Percentiles rank a stretch among this genome's conserved stretches.
These are phyloP conservation scores for Haplotaxodon microlepis DNA, from an alignment of 2,113 vertebrate genomes.

Conservation along the genomic window DNA sequence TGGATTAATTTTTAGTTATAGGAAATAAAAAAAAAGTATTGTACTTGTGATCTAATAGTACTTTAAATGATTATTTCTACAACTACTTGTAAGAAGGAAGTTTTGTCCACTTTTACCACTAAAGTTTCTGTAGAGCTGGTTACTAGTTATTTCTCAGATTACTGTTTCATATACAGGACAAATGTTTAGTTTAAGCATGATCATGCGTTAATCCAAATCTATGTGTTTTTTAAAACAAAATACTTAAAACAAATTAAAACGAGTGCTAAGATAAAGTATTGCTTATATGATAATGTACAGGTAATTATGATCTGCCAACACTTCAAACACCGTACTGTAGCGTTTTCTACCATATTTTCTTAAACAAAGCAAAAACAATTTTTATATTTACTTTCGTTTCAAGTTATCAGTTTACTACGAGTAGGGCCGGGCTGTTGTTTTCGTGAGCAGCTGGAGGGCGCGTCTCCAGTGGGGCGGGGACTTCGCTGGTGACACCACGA, in stretches of 20 bases:
- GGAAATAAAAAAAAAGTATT: not conserved
- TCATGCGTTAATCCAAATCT: no score
- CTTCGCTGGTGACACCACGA: not conserved
- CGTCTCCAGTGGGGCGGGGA: not conserved
- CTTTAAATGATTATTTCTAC: not conserved
- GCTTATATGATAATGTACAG: not conserved
- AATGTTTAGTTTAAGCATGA: not conserved
- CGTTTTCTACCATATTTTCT: not conserved
- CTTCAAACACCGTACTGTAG: not conserved
- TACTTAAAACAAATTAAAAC: not conserved
- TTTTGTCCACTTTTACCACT: not conserved
- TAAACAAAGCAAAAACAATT: not conserved
- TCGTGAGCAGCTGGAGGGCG: not conserved
- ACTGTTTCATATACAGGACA: not conserved
- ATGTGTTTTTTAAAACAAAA: not conserved
- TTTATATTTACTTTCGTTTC: not conserved
- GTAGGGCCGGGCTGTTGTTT: not conserved
- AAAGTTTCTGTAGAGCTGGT: not conserved
- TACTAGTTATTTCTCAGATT: not conserved
- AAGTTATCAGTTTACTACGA: not conserved
- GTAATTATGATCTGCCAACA: not conserved
- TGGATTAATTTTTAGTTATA: not conserved
- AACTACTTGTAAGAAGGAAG: not conserved
- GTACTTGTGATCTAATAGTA: not conserved
- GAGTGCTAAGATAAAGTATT: not conserved